Conservation (phyloP, 1,140 invertebrate species). For the Acromyrmex heyeri region DNA sequence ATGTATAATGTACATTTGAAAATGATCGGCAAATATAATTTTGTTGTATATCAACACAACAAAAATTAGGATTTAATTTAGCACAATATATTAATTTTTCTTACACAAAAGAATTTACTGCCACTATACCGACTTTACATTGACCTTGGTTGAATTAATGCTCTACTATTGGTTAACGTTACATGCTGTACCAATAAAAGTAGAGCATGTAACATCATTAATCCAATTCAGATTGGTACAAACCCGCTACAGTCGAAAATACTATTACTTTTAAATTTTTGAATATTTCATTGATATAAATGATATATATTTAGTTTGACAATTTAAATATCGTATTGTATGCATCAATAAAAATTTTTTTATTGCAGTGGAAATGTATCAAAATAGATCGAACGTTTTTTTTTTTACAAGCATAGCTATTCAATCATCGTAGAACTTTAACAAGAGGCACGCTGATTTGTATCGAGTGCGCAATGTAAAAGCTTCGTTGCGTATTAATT, state of each 20-base stretch:
- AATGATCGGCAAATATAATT: background rate
- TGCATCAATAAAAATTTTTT: slow-evolving; percentile 1
- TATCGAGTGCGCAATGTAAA: slow-evolving; percentile 24
- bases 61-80: no score
- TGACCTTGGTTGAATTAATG: no score
- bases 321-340: slow-evolving; percentile 12
- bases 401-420: slow-evolving; percentile 41
- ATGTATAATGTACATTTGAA: background rate
- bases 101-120: no score
- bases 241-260: no score
- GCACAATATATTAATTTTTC: no score
- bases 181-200: no score
- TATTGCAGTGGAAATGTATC: slow-evolving; percentile 16
- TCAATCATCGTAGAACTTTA: slow-evolving; percentile 45
- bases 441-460: slow-evolving; percentile 40
- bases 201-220: no score
- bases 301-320: background rate
- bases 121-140: no score
- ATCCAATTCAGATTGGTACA: no score
- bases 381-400: slow-evolving; percentile 32
- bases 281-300: background rate
- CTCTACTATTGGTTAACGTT: no score
- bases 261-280: background rate
- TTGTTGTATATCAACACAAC: background rate
- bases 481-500: slow-evolving; percentile 18